phyloP scores from a whole-genome alignment of 2,113 vertebrate genomes.

The Prionailurus viverrinus region DNA sequence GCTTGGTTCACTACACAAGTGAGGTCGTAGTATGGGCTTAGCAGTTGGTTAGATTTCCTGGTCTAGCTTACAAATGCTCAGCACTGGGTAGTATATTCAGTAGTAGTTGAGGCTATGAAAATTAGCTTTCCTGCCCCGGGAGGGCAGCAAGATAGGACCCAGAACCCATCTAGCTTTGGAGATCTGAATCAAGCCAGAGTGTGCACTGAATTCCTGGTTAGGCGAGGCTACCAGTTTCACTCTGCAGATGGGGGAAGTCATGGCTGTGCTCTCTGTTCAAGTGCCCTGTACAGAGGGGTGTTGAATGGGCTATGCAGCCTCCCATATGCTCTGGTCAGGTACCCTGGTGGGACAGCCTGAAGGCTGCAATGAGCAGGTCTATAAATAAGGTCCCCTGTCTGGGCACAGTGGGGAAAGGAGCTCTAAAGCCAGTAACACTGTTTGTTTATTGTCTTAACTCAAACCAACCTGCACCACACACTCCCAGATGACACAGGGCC shows the following conservation, averaged over 20 bases:
- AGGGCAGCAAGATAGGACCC: background rate
- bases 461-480: background rate
- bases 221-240: background rate
- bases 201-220: background rate
- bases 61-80: background rate
- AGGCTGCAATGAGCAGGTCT: background rate
- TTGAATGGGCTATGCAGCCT: background rate
- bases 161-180: background rate
- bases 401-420: background rate
- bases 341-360: background rate
- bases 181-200: background rate
- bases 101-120: background rate
- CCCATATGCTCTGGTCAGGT: background rate
- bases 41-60: background rate
- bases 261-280: background rate
- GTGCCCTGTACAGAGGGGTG: background rate
- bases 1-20: background rate
- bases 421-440: background rate
- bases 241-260: background rate
- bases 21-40: background rate
- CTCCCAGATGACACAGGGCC: background rate
- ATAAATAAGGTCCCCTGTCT: background rate
- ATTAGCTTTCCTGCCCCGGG: background rate
- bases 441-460: background rate
- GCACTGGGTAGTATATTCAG: background rate